These are phyloP conservation scores for Muraenolepis orangiensis DNA, from an alignment of 2,797 vertebrate genomes.

Conservation along the genomic window DNA sequence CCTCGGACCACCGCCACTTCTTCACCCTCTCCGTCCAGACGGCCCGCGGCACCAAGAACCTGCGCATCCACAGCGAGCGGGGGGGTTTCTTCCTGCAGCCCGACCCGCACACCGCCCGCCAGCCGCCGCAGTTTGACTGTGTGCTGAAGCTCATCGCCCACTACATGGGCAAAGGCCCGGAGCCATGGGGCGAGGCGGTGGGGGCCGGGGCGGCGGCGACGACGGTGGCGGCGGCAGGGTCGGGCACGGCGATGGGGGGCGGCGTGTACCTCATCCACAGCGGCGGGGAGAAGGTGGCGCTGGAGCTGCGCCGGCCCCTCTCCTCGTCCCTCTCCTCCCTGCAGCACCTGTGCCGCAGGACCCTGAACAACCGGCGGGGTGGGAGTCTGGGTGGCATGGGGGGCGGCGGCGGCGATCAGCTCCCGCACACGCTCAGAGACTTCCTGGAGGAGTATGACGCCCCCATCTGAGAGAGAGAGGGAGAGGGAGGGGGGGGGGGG, in stretches of 20 bases:
- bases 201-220: conserved; percentile 32
- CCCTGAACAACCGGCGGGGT: conserved; percentile 81
- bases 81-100: conserved; percentile 92
- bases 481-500: conserved; percentile 16
- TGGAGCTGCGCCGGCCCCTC: conserved; percentile 87
- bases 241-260: conserved; percentile 59
- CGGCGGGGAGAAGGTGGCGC: conserved; percentile 85
- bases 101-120: conserved; percentile 84
- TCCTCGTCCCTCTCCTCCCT: conserved; percentile 85
- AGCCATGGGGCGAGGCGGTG: conserved; percentile 21
- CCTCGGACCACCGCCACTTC: conserved; percentile 94
- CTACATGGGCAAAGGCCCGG: conserved; percentile 82
- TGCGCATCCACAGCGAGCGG: conserved; percentile 92
- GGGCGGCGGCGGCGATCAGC: conserved; percentile 53
- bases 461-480: conserved; percentile 79
- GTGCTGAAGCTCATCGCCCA: conserved; percentile 94
- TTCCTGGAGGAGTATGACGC: conserved; percentile 94
- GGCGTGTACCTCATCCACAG: conserved; percentile 91
- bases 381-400: conserved; percentile 71
- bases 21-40: conserved; percentile 97
- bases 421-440: conserved; percentile 88
- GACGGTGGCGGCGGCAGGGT: conserved; percentile 44
- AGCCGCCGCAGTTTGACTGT: conserved; percentile 89
- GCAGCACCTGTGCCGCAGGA: conserved; percentile 95
- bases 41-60: conserved; percentile 89